Percentiles rank a stretch among this genome's conserved stretches.
Conservation (phyloP, 2,888 invertebrate species). For the Syrphus vitripennis region DNA sequence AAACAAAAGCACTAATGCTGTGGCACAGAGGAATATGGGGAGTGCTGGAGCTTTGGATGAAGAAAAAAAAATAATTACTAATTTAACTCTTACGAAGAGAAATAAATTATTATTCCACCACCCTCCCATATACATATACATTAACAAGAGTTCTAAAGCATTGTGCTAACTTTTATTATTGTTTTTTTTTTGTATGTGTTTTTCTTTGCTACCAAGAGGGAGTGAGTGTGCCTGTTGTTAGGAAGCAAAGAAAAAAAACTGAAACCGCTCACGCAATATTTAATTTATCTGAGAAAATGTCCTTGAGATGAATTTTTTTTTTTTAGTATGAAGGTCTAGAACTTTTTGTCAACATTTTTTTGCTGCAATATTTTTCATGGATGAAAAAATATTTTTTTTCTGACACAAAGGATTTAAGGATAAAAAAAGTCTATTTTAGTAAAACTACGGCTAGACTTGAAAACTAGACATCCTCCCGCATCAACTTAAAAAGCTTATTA, state of each 20-base stretch:
- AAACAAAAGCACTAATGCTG: background rate
- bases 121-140: background rate
- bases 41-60: background rate
- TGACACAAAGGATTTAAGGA: background rate
- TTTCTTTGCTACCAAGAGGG: background rate
- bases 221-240: background rate
- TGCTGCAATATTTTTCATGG: background rate
- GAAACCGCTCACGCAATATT: background rate
- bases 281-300: background rate
- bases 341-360: background rate
- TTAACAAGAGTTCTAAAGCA: slow-evolving; percentile 53
- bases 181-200: background rate
- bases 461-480: background rate
- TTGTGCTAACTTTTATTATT: slow-evolving; percentile 25
- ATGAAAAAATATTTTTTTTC: background rate
- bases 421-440: background rate
- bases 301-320: background rate
- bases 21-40: background rate
- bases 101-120: slow-evolving; percentile 56
- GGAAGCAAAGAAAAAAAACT: background rate
- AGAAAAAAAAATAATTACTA: slow-evolving; percentile 58
- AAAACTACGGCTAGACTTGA: background rate
- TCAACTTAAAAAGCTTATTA: too few relatives aligned
- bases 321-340: background rate
- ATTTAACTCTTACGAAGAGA: slow-evolving; percentile 41